These are phyloP conservation scores for Ascidia mentula DNA, from an alignment of 23 tunicate species.

Conservation along the genomic window DNA sequence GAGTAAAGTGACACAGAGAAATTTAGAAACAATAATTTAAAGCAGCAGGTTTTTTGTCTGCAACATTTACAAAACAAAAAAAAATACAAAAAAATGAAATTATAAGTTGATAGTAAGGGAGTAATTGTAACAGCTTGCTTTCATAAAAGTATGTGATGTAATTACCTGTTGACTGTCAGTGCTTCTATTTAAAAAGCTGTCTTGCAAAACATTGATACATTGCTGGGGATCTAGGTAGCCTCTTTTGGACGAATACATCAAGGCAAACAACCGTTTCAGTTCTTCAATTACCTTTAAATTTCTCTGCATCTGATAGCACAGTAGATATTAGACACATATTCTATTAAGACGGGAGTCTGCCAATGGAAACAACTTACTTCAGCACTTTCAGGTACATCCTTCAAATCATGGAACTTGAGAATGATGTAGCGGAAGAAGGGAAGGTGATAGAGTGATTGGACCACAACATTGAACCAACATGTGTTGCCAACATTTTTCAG, in stretches of 20 bases:
- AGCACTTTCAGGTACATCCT: not conserved
- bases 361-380: slow-evolving; percentile 4
- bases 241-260: slow-evolving; percentile 31
- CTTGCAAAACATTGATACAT: slow-evolving; percentile 32
- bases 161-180: slow-evolving; percentile 50
- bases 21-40: no score
- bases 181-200: slow-evolving; percentile 17
- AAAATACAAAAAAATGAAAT: no score
- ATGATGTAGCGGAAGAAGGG: slow-evolving; percentile 30
- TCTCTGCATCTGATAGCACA: slow-evolving; percentile 17
- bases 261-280: slow-evolving; percentile 37
- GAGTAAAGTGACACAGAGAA: no score
- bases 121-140: no score
- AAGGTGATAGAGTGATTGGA: slow-evolving; percentile 45
- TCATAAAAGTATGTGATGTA: no score
- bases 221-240: slow-evolving; percentile 39
- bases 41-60: no score
- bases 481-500: slow-evolving; percentile 57
- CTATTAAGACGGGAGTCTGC: no score
- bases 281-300: slow-evolving; percentile 25
- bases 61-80: no score
- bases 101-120: no score
- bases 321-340: not conserved
- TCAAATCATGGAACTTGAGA: slow-evolving; percentile 14
- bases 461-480: slow-evolving; percentile 53